Conservation (phyloP, 30 jellyfish, hydroid and myxozoan species). For the Cassiopea andromeda region DNA sequence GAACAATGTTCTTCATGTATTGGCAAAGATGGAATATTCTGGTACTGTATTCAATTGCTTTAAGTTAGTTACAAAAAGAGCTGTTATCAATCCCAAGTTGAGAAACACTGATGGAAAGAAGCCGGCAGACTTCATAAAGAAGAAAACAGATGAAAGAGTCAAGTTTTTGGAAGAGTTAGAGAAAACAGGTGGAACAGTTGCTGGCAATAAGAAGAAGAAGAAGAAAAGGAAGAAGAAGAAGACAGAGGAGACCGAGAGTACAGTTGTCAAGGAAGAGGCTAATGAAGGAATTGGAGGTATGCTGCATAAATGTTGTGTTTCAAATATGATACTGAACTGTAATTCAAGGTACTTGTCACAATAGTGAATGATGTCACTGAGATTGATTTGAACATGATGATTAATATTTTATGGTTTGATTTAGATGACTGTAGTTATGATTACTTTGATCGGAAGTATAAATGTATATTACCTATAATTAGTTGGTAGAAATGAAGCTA, state of each 20-base stretch:
- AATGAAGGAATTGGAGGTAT: background rate
- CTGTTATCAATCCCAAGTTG: constrained; percentile 6
- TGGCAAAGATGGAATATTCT: constrained; percentile 36
- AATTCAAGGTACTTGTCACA: background rate
- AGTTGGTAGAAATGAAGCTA: constrained; percentile 1
- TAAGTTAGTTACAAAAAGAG: constrained; percentile 24
- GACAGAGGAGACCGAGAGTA: constrained; percentile 7
- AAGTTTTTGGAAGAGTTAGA: constrained; percentile 32
- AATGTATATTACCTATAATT: too few species aligned
- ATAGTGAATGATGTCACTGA: background rate
- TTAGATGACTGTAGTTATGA: too few species aligned
- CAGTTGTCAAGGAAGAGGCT: background rate
- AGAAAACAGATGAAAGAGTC: constrained; percentile 24
- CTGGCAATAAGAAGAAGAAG: constrained; percentile 21
- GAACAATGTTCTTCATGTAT: constrained; percentile 65
- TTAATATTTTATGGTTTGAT: too few species aligned
- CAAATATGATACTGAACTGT: too few species aligned
- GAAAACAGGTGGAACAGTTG: constrained; percentile 9
- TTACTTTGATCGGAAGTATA: too few species aligned
- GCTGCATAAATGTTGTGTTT: background rate
- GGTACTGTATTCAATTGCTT: constrained; percentile 21
- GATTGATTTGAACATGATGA: background rate
- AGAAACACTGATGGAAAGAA: constrained; percentile 39
- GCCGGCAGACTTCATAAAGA: constrained; percentile 29
- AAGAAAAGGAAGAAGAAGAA: constrained; percentile 64